These are phyloP conservation scores for Hycleus cichorii DNA, from an alignment of 1,140 invertebrate species.

Conservation along the genomic window DNA sequence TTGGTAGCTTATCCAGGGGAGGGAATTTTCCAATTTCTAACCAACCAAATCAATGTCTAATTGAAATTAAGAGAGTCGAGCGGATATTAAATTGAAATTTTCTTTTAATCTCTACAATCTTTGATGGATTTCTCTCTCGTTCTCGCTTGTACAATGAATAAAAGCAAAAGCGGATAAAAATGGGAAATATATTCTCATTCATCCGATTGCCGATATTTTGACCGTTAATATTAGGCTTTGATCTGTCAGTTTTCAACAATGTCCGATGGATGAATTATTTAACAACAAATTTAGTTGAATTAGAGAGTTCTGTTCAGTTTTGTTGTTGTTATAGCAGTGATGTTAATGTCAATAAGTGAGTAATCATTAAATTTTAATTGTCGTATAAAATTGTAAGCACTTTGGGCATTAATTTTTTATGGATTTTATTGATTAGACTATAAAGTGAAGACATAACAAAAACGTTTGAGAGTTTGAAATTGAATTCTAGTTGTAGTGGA, in stretches of 20 bases:
- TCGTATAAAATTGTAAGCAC: no score
- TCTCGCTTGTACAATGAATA: background rate
- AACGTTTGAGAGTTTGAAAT: no score
- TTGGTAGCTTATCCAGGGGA: slow-evolving; percentile 3
- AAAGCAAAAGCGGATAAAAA: background rate
- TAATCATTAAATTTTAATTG: no score
- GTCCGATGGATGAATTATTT: slow-evolving; percentile 3
- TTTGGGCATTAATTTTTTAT: no score
- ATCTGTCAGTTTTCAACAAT: background rate
- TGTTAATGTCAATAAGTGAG: no score
- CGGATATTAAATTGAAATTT: background rate
- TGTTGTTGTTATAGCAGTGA: no score
- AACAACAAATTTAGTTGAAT: slow-evolving; percentile 1
- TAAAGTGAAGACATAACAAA: no score
- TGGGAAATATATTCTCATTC: background rate
- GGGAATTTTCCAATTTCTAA: background rate
- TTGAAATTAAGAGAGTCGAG: slow-evolving; percentile 4
- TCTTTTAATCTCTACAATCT: background rate
- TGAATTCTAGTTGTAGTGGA: background rate
- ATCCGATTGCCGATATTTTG: no score
- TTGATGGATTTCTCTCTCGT: background rate
- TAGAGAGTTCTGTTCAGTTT: no score
- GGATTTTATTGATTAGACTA: no score
- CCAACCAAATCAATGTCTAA: no score
- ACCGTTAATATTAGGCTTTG: background rate